Evolutionary conservation across 2,113 vertebrate species (phyloP).

Genomic region (Alaudala cheleensis): DNA sequence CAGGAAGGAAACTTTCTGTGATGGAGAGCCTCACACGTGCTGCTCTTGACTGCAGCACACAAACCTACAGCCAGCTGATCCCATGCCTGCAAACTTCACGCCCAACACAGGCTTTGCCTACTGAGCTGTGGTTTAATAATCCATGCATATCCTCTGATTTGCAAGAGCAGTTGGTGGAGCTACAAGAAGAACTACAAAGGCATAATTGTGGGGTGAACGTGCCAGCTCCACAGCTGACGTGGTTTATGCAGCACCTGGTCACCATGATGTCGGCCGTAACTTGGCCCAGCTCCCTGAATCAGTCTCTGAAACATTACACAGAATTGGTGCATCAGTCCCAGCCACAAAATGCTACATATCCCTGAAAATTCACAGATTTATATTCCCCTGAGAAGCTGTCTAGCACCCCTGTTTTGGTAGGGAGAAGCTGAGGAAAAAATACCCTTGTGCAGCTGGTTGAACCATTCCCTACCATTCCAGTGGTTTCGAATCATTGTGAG

Average conservation of each 20-base stretch:
- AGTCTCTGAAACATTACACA: neutral
- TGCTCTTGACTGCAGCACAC: neutral
- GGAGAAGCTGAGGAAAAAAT: neutral
- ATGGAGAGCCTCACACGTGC: neutral
- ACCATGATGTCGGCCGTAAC: neutral
- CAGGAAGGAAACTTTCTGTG: neutral
- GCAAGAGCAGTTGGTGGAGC: neutral
- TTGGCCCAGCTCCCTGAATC: neutral
- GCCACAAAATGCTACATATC: neutral
- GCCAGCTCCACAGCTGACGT: constrained; percentile 8
- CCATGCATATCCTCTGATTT: neutral
- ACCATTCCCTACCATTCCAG: neutral
- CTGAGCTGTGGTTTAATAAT: neutral
- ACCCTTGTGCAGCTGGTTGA: neutral
- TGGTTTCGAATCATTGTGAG: neutral
- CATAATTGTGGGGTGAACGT: neutral
- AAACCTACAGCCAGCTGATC: neutral
- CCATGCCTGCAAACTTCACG: neutral
- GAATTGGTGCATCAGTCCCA: neutral
- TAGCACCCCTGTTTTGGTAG: neutral
- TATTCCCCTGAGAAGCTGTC: neutral
- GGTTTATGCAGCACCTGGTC: constrained; percentile 12
- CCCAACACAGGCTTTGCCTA: neutral
- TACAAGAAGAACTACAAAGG: neutral
- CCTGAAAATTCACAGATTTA: neutral